Evolutionary conservation across 2,797 vertebrate genomes (phyloP).

Genomic region (Coregonus suidteri): DNA sequence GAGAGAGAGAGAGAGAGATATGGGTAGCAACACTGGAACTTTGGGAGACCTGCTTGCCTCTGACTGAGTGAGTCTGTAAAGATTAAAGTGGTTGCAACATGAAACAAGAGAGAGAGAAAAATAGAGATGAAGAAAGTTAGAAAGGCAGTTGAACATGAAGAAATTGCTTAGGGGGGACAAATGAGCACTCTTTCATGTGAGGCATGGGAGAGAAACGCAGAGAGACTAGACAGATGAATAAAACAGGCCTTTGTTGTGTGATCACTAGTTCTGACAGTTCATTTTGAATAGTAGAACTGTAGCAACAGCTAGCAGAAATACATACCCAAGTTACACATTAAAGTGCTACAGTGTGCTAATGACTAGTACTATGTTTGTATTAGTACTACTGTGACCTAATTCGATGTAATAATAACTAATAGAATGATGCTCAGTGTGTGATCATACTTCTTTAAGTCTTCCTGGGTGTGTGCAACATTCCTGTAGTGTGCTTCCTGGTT

Average conservation of each 20-base stretch:
- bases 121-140: no score
- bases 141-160: no score
- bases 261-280: conserved; percentile 43
- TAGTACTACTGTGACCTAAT: conserved; percentile 47
- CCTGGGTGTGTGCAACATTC: neutral
- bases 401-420: conserved; percentile 43
- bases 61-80: conserved; percentile 58
- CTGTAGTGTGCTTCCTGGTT: conserved; percentile 6
- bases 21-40: conserved; percentile 32
- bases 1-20: no score
- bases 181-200: conserved; percentile 62
- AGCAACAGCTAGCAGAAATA: conserved; percentile 55
- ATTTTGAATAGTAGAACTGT: conserved; percentile 45
- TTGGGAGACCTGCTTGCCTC: conserved; percentile 64
- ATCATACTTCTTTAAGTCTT: conserved; percentile 27
- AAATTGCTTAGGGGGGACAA: conserved; percentile 19
- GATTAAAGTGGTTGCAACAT: conserved; percentile 71
- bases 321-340: conserved; percentile 49
- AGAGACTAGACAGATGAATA: conserved; percentile 61
- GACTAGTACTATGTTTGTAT: conserved; percentile 39
- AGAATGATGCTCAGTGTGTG: conserved; percentile 29
- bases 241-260: conserved; percentile 43
- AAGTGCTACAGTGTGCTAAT: conserved; percentile 58
- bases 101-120: conserved; percentile 53
- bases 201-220: conserved; percentile 48